phyloP scores from a whole-genome alignment of 2,888 invertebrate genomes.

The Hirtodrosophila alboralis region DNA sequence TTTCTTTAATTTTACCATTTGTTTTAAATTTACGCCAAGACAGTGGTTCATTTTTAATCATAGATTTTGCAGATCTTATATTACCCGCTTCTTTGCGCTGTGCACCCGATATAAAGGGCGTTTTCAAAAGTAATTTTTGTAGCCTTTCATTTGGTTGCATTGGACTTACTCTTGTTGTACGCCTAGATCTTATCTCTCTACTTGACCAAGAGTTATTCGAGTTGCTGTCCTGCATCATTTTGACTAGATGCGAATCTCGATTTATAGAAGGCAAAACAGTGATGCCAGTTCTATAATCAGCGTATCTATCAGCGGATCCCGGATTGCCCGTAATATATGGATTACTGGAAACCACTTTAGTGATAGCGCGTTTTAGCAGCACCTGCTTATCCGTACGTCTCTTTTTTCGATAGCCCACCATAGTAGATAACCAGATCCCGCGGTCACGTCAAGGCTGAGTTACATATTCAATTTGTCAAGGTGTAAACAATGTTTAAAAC shows the following conservation, averaged over 20 bases:
- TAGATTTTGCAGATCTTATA: too few species aligned
- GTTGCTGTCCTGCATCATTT: conserved; percentile 18
- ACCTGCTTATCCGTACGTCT: conserved; percentile 38
- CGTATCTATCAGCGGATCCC: conserved; percentile 5
- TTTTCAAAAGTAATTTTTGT: not conserved
- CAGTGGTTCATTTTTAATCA: not conserved
- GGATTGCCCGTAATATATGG: not conserved
- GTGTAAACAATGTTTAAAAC: conserved; percentile 16
- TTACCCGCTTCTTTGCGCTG: conserved; percentile 10
- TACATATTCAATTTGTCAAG: conserved; percentile 14
- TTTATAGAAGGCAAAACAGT: conserved; percentile 12
- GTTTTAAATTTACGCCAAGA: conserved; percentile 7
- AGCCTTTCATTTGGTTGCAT: not conserved
- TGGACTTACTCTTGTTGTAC: not conserved
- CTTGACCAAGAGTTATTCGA: not conserved
- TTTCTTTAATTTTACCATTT: conserved; percentile 22
- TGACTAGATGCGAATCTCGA: conserved; percentile 8
- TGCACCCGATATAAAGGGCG: not conserved
- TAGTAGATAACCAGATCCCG: conserved; percentile 8
- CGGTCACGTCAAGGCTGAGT: conserved; percentile 22
- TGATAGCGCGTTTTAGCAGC: conserved; percentile 31
- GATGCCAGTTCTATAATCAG: conserved; percentile 1
- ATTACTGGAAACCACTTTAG: not conserved
- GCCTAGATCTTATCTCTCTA: not conserved
- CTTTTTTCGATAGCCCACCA: conserved; percentile 31